Percentiles rank a stretch among this genome's conserved stretches.
Evolutionary conservation across 2,113 vertebrate species (phyloP).

Genomic region (Cinclus cinclus): DNA sequence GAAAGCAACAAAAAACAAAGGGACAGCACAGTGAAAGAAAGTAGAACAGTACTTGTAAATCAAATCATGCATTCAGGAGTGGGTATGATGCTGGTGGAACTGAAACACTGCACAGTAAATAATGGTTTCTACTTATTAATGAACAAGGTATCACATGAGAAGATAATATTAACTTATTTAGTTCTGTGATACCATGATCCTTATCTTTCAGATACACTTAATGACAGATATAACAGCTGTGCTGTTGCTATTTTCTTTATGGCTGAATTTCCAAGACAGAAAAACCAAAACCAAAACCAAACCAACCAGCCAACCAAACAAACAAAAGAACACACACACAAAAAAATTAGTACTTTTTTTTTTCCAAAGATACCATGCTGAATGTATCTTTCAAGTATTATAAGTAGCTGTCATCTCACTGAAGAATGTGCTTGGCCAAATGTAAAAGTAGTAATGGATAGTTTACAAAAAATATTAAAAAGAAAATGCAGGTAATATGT

Average conservation of each 20-base stretch:
- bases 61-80: not conserved
- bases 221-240: not conserved
- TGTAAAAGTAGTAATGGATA: not conserved
- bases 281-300: not conserved
- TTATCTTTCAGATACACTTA: not conserved
- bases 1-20: slow-evolving; percentile 5
- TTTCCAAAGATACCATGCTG: not conserved
- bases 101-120: not conserved
- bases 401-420: not conserved
- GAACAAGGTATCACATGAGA: not conserved
- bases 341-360: not conserved
- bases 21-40: not conserved
- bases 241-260: not conserved
- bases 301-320: not conserved
- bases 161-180: not conserved
- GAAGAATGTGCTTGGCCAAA: not conserved
- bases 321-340: too few relatives aligned
- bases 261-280: not conserved
- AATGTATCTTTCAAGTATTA: not conserved
- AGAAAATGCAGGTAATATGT: not conserved
- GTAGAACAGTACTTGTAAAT: not conserved
- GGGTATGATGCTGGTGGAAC: not conserved
- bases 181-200: not conserved
- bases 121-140: not conserved
- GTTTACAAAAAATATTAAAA: not conserved